These are phyloP conservation scores for Spatulosminthurus flaviceps DNA, from an alignment of 2,888 invertebrate species.

Conservation along the genomic window DNA sequence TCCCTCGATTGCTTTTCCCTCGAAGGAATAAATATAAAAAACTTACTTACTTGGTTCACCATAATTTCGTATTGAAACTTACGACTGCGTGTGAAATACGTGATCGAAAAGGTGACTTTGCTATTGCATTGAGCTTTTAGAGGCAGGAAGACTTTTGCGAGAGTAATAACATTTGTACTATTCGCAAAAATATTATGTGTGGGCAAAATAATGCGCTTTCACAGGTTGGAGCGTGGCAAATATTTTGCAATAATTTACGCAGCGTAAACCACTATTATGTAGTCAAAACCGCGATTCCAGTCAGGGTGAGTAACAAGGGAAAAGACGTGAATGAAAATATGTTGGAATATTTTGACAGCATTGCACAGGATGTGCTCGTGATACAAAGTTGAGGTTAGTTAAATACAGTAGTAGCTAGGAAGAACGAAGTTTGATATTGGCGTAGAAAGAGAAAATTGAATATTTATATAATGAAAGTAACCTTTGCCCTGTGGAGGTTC, in stretches of 20 bases:
- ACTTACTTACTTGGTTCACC: not conserved
- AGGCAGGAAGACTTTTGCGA: not conserved
- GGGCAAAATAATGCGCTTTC: too few relatives aligned
- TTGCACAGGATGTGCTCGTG: not conserved
- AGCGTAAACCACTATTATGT: not conserved
- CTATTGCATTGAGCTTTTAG: not conserved
- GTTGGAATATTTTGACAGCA: not conserved
- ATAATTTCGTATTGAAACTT: not conserved
- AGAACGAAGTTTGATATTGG: not conserved
- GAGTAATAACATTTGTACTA: not conserved
- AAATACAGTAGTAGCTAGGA: not conserved
- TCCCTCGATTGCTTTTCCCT: too few relatives aligned
- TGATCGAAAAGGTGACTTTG: slow-evolving; percentile 24
- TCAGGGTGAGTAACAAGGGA: not conserved
- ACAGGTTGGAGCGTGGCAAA: not conserved
- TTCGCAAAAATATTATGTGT: not conserved
- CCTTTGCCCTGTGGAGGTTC: slow-evolving; percentile 13
- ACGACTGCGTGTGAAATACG: slow-evolving; percentile 4
- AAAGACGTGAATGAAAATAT: not conserved
- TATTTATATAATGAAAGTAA: not conserved
- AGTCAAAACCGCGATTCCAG: not conserved
- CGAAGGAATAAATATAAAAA: too few relatives aligned
- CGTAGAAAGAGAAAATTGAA: not conserved
- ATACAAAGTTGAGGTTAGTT: slow-evolving; percentile 6
- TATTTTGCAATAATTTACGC: not conserved